Percentiles rank a stretch among this genome's conserved stretches.
Evolutionary conservation across 1,140 invertebrate species (phyloP).

Genomic region (Megalopta genalis): DNA sequence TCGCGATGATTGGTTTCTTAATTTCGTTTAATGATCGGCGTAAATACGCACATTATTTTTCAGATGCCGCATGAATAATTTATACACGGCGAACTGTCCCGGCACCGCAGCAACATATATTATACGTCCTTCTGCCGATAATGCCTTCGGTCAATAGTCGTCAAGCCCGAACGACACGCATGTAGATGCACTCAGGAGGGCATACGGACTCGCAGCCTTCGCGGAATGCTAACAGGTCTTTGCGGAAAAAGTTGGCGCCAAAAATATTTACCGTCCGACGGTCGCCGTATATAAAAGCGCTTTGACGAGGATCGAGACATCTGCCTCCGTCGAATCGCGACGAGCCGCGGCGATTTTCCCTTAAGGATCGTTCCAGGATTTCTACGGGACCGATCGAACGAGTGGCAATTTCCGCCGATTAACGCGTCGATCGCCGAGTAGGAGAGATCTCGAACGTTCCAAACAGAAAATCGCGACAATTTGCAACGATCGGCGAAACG

Average conservation of each 20-base stretch:
- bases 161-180: constrained; percentile 54
- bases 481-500: no score
- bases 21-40: constrained; percentile 2
- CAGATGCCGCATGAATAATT: not conserved
- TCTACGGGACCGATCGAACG: not conserved
- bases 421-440: no score
- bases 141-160: constrained; percentile 71
- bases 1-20: no score
- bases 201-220: constrained; percentile 54
- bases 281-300: constrained; percentile 54
- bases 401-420: no score
- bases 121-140: constrained; percentile 63
- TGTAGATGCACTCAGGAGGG: constrained; percentile 47
- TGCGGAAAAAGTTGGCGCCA: constrained; percentile 71
- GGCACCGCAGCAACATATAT: constrained; percentile 44
- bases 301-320: constrained; percentile 39
- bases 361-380: no score
- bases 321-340: constrained; percentile 18
- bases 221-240: constrained; percentile 64
- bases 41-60: not conserved
- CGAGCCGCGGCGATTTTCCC: not conserved
- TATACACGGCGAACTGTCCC: constrained; percentile 11
- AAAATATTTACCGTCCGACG: constrained; percentile 72
- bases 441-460: no score
- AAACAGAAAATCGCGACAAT: no score